A percentile compares a stretch with the other conserved stretches of the same genome.
These are phyloP conservation scores for Penaeus chinensis DNA, from an alignment of 1,140 invertebrate genomes.

Conservation along the genomic window DNA sequence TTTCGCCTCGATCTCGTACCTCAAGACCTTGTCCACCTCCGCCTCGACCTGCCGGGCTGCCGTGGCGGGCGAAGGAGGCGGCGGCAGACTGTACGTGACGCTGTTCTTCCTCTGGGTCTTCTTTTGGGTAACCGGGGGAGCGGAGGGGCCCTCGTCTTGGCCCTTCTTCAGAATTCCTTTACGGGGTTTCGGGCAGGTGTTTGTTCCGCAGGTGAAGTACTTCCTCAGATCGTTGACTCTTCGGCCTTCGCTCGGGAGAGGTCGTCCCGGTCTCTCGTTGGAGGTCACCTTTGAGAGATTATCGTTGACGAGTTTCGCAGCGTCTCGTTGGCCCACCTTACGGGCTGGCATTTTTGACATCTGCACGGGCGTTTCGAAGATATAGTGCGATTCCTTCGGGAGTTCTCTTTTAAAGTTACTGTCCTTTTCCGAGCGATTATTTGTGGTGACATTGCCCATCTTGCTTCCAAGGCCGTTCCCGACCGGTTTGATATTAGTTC, in stretches of 20 bases:
- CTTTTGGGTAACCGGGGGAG: not conserved
- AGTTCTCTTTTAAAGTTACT: not conserved
- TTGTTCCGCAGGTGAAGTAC: not conserved
- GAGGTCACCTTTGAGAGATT: not conserved
- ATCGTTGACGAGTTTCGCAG: not conserved
- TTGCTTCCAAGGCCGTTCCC: too few relatives aligned
- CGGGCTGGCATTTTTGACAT: not conserved
- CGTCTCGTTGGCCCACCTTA: not conserved
- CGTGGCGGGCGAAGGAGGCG: not conserved
- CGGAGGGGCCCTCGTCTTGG: not conserved
- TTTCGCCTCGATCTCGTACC: too few relatives aligned
- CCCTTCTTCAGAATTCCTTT: constrained; percentile 48
- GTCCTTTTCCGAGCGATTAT: not conserved
- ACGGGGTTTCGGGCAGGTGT: constrained; percentile 8
- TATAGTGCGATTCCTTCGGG: constrained; percentile 40
- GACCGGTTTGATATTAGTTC: too few relatives aligned
- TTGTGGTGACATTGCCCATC: too few relatives aligned
- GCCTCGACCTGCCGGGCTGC: not conserved
- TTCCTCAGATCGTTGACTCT: not conserved
- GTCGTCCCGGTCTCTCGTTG: not conserved
- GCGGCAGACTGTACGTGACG: constrained; percentile 36
- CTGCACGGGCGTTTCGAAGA: constrained; percentile 41
- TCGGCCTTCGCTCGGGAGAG: not conserved
- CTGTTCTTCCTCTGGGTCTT: not conserved
- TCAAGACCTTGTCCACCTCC: not conserved